Base-by-base conservation (phyloP, 2,113 vertebrate genomes). In the Zootoca vivipara region DNA sequence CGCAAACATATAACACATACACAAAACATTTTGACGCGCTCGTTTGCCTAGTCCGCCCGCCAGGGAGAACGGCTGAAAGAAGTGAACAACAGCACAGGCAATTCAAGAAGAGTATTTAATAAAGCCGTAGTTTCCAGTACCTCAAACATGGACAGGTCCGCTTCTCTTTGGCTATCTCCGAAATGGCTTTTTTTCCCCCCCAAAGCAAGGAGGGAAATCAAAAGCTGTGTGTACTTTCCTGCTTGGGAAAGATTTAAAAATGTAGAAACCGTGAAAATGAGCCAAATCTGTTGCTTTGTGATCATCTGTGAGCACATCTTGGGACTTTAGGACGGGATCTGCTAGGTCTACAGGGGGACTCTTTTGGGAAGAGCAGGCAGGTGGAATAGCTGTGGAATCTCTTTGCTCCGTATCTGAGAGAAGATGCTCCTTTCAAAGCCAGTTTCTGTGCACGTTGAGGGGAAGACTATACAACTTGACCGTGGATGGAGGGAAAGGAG, bases 1-100 rank as follows among this genome's bases (percentile, higher is more conserved):
- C 82, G 90, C 42, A 56, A 2, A 18, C 89, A 69, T 92, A 83
- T 92, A 83, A 83, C 79, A 91, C 42, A 58, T 8, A 20, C 89
- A 69, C 92, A 81, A 80, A n/a, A 70, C 46, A 24, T 89, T 83
- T 81, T 82, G 87, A 74, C 83, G 75, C 77, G 38, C 33, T 87
- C 77, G 75, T 42, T 65, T 83, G 83, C 58, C 58, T 24, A 64
- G 88, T 40, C 33, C 30, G 18, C 42, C 67, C 70, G 18, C 42
- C 78, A 58, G 33, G 42, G 56, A 58, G 65, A 33, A 78, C 78
- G 70, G 89, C 82, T 84, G 78, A 62, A 26, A 84, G 87, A 90
- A 87, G 81, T 86, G 2, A 12, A 1, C 85, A 85, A 85, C 52
- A 77, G 62, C n/a, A 12, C 12, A 40, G 72, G 38, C n/a, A 30